Conservation (phyloP, 2,888 invertebrate species). For the Xanthia icteritia region DNA sequence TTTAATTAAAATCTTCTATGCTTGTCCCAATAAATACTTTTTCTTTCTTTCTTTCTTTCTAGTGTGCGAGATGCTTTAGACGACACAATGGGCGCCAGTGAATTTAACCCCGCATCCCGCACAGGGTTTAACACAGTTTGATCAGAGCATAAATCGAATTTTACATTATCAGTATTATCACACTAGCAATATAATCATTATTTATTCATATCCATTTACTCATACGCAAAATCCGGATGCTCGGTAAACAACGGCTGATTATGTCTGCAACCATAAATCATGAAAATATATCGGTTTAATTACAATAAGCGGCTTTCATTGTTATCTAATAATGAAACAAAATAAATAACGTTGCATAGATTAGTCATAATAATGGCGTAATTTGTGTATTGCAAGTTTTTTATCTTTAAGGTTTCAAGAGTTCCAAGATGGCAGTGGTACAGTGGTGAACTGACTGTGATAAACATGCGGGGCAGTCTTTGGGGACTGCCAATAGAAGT, state of each 20-base stretch:
- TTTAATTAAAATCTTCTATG: no score
- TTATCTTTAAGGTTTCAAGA: not conserved
- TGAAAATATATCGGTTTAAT: slow-evolving; percentile 30
- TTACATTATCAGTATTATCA: no score
- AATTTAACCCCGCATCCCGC: no score
- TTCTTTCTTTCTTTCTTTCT: no score
- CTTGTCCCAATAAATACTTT: no score
- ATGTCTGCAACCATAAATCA: slow-evolving; percentile 35
- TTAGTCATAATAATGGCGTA: slow-evolving; percentile 17
- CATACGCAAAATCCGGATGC: slow-evolving; percentile 16
- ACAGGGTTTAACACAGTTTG: no score
- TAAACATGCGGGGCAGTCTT: no score
- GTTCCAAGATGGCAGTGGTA: not conserved
- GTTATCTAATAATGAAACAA: slow-evolving; percentile 21
- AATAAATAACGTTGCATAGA: slow-evolving; percentile 18
- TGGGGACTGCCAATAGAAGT: no score
- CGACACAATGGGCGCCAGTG: no score
- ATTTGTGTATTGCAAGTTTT: not conserved
- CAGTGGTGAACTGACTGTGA: not conserved
- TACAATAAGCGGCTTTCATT: slow-evolving; percentile 32
- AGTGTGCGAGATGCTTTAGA: no score
- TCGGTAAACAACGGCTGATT: slow-evolving; percentile 10
- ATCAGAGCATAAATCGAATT: no score
- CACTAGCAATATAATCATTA: no score
- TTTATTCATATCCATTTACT: slow-evolving; percentile 8